phyloP scores from a whole-genome alignment of 1,140 invertebrate species.

The Phortica variegata region DNA sequence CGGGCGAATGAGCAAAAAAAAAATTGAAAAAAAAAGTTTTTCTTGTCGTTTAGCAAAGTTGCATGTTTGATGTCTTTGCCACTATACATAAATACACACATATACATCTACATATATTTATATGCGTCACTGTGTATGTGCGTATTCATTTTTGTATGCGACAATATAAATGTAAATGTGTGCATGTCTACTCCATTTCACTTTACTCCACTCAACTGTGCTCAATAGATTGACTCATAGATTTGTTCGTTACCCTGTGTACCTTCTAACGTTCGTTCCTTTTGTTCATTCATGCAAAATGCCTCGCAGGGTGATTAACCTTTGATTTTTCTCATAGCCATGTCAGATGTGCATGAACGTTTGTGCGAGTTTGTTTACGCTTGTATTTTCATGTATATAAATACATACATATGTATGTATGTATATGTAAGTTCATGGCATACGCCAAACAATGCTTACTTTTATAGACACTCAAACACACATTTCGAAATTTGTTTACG shows the following conservation, averaged over 20 bases:
- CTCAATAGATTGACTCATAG: not conserved
- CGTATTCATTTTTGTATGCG: not conserved
- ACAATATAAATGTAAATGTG: constrained; percentile 12
- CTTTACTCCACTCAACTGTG: not conserved
- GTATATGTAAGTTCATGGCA: too few relatives aligned
- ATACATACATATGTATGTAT: too few relatives aligned
- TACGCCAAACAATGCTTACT: too few relatives aligned
- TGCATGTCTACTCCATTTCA: constrained; percentile 36
- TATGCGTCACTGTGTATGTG: not conserved
- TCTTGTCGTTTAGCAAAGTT: too few relatives aligned
- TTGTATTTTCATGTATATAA: too few relatives aligned
- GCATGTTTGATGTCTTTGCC: too few relatives aligned
- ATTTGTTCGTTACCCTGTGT: constrained; percentile 8
- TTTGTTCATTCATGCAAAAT: constrained; percentile 10
- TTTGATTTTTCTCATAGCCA: constrained; percentile 33
- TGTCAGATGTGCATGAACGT: constrained; percentile 22
- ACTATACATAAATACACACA: constrained; percentile 13
- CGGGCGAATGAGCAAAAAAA: too few relatives aligned
- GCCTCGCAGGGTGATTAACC: constrained; percentile 47
- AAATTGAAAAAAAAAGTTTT: too few relatives aligned
- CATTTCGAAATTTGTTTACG: too few relatives aligned
- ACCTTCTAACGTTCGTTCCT: constrained; percentile 1
- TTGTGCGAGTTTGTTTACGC: too few relatives aligned
- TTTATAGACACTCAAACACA: too few relatives aligned
- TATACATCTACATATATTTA: constrained; percentile 8